Conservation (phyloP, 2,888 invertebrate genomes). For the Heterodera filipjevi region DNA sequence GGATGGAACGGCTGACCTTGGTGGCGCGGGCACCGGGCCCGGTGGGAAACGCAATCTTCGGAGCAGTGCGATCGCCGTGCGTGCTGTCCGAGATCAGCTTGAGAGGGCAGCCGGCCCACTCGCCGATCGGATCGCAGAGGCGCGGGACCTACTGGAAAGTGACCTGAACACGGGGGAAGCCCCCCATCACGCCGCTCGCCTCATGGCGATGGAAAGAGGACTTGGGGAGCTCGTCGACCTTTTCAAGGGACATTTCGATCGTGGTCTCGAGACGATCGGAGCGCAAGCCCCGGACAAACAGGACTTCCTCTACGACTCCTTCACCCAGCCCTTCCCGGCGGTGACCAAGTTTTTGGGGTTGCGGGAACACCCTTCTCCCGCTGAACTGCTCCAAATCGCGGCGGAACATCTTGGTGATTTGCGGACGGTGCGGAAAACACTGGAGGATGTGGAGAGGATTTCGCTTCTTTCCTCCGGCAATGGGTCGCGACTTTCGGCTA, state of each 20-base stretch:
- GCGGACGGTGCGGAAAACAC: not conserved
- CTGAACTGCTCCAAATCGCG: conserved; percentile 8
- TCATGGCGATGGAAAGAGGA: too few relatives aligned
- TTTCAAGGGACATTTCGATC: conserved; percentile 40
- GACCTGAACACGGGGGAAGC: too few relatives aligned
- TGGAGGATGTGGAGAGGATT: not conserved
- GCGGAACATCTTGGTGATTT: not conserved
- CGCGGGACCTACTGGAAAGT: too few relatives aligned
- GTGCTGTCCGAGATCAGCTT: conserved; percentile 18
- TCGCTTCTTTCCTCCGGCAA: not conserved
- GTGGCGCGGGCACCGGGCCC: conserved; percentile 42
- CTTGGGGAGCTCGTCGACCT: too few relatives aligned
- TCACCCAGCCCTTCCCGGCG: conserved; percentile 28
- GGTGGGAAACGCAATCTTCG: conserved; percentile 48
- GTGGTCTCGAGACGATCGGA: conserved; percentile 43
- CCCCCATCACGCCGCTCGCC: too few relatives aligned
- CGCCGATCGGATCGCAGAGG: too few relatives aligned
- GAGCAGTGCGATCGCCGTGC: conserved; percentile 45
- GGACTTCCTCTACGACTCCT: conserved; percentile 44
- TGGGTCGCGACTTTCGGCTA: not conserved
- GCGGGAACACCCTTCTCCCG: not conserved
- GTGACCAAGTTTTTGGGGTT: conserved; percentile 33
- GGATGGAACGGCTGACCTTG: too few relatives aligned
- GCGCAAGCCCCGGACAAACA: conserved; percentile 34
- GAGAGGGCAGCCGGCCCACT: too few relatives aligned